phyloP scores from a whole-genome alignment of 2,888 invertebrate species.

The Oxytorus armatus region DNA sequence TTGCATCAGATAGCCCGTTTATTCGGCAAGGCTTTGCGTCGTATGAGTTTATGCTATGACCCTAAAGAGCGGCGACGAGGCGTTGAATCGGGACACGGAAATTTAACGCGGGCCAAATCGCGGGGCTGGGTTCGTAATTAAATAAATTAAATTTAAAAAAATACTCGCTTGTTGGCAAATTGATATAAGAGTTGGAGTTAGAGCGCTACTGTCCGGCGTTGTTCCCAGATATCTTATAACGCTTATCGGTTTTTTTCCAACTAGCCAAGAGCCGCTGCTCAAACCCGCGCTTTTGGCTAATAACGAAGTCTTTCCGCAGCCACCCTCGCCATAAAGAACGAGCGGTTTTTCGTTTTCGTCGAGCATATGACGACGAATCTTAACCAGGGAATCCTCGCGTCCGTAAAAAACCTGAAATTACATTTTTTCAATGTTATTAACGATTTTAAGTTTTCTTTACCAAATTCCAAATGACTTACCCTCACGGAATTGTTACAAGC shows the following conservation, averaged over 20 bases:
- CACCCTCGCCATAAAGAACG: conserved; percentile 97
- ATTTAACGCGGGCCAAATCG: no score
- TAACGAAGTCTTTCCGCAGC: conserved; percentile 98
- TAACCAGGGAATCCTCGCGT: conserved; percentile 92
- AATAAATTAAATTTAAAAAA: not conserved
- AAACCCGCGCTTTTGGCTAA: conserved; percentile 96
- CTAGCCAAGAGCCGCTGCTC: conserved; percentile 90
- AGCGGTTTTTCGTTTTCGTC: conserved; percentile 94
- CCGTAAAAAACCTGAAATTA: conserved; percentile 93
- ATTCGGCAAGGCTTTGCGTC: no score
- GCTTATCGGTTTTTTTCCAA: conserved; percentile 92
- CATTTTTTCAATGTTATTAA: not conserved
- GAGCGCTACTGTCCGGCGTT: conserved; percentile 97
- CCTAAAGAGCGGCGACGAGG: no score
- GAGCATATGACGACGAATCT: conserved; percentile 93
- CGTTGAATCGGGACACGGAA: no score
- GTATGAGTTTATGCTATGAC: no score
- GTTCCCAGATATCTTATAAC: conserved; percentile 97
- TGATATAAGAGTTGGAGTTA: conserved; percentile 97
- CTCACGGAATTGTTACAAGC: conserved; percentile 97
- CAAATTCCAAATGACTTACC: conserved; percentile 82
- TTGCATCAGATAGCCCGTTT: no score
- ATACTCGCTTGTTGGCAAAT: conserved; percentile 95
- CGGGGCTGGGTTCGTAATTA: conserved; percentile 11
- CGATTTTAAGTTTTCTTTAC: no score